Percentiles rank a stretch among this genome's conserved stretches.
Conservation (phyloP, 2,888 invertebrate species). For the Alloscopus bannaensis region DNA sequence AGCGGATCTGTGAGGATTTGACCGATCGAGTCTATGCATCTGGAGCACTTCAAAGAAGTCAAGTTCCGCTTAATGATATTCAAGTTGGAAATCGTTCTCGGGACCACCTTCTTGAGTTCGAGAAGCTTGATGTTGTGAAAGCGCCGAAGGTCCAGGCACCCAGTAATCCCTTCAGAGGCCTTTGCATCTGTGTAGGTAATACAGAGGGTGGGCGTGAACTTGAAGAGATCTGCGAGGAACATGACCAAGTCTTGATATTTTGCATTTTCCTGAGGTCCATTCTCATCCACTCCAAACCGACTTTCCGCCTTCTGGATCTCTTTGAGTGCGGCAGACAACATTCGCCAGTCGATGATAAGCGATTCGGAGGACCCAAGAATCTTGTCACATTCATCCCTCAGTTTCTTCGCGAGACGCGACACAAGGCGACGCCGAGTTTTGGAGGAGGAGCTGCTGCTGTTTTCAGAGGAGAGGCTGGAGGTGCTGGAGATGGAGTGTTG, state of each 20-base stretch:
- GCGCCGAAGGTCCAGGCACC: conserved; percentile 64
- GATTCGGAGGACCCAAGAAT: conserved; percentile 69
- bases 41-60: conserved; percentile 67
- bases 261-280: conserved; percentile 22
- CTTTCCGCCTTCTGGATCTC: conserved; percentile 42
- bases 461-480: conserved; percentile 59
- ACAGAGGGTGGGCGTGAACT: conserved; percentile 70
- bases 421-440: conserved; percentile 60
- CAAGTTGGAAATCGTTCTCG: conserved; percentile 60
- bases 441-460: conserved; percentile 56
- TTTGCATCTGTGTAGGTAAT: conserved; percentile 62
- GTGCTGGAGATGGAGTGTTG: conserved; percentile 49
- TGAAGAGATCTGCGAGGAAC: conserved; percentile 71
- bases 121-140: conserved; percentile 68
- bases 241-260: conserved; percentile 69
- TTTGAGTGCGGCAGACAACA: conserved; percentile 61
- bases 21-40: conserved; percentile 66
- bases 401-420: conserved; percentile 64
- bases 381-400: conserved; percentile 71
- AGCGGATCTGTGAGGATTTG: conserved; percentile 64
- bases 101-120: conserved; percentile 70
- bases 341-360: conserved; percentile 69
- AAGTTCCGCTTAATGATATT: conserved; percentile 66
- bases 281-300: conserved; percentile 45
- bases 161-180: conserved; percentile 31